Evolutionary conservation across 1,140 invertebrate genomes (phyloP).

Genomic region (Ceratina calcarata): DNA sequence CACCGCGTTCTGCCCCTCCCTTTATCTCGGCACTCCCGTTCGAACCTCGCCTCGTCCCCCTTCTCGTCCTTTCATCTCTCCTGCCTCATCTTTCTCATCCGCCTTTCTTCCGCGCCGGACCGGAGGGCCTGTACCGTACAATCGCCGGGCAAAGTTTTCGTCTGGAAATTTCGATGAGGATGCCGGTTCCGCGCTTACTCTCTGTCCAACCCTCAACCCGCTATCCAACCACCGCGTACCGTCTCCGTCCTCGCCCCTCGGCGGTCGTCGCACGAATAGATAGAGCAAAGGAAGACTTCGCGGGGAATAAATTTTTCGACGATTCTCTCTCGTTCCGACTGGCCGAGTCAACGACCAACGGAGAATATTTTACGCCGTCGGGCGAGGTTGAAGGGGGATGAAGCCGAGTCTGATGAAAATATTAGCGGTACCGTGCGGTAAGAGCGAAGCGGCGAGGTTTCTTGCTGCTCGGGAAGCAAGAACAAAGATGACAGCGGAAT

Average conservation of each 20-base stretch:
- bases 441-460: constrained; percentile 24
- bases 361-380: constrained; percentile 36
- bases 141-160: constrained; percentile 65
- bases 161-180: constrained; percentile 62
- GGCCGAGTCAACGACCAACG: constrained; percentile 32
- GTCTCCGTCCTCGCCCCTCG: background rate
- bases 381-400: no score
- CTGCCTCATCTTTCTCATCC: constrained; percentile 65
- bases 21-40: background rate
- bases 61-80: constrained; percentile 69
- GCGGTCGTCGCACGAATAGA: constrained; percentile 1
- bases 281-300: constrained; percentile 27
- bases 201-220: background rate
- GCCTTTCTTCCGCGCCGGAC: constrained; percentile 61
- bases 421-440: constrained; percentile 40
- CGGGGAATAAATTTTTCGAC: constrained; percentile 35
- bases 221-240: background rate
- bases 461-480: constrained; percentile 40
- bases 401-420: constrained; percentile 36
- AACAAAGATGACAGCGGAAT: constrained; percentile 46
- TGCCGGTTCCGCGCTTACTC: constrained; percentile 17
- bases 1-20: constrained; percentile 16
- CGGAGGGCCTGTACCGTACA: constrained; percentile 57
- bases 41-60: background rate
- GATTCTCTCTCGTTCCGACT: constrained; percentile 26